phyloP scores from a whole-genome alignment of 2,888 invertebrate species.

The Troides oblongomaculatus region DNA sequence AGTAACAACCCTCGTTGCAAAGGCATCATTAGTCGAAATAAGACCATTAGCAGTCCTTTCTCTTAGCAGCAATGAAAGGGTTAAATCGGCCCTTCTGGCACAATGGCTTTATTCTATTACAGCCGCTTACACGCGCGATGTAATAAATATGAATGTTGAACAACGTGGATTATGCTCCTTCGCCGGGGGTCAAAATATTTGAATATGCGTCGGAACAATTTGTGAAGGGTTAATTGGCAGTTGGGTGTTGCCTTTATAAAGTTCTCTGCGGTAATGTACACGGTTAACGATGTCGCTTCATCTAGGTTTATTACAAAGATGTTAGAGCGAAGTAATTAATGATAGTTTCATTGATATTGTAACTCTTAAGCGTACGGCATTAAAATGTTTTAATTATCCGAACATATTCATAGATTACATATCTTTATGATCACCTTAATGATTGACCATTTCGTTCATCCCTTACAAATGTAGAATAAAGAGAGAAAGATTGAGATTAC shows the following conservation, averaged over 20 bases:
- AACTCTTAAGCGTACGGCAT: background rate
- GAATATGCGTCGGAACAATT: conserved; percentile 73
- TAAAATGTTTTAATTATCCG: no score
- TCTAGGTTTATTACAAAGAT: conserved; percentile 6
- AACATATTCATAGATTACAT: no score
- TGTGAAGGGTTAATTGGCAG: conserved; percentile 74
- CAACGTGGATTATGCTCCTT: conserved; percentile 73
- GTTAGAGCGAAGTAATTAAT: background rate
- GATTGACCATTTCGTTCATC: no score
- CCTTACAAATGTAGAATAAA: no score
- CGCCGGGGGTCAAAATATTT: conserved; percentile 79
- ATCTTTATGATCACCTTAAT: no score
- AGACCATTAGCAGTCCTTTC: conserved; percentile 79
- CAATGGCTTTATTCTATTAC: conserved; percentile 77
- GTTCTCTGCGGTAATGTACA: conserved; percentile 42
- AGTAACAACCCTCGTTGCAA: conserved; percentile 61
- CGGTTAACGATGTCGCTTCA: conserved; percentile 31
- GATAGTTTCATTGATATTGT: background rate
- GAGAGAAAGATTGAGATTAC: no score
- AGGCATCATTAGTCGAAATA: conserved; percentile 77
- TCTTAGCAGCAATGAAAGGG: conserved; percentile 74
- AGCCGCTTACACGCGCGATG: conserved; percentile 76
- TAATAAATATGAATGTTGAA: conserved; percentile 80
- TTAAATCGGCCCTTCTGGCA: conserved; percentile 73
- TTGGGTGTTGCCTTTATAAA: conserved; percentile 50